phyloP scores from a whole-genome alignment of 2,797 vertebrate species.

The Euthynnus affinis region DNA sequence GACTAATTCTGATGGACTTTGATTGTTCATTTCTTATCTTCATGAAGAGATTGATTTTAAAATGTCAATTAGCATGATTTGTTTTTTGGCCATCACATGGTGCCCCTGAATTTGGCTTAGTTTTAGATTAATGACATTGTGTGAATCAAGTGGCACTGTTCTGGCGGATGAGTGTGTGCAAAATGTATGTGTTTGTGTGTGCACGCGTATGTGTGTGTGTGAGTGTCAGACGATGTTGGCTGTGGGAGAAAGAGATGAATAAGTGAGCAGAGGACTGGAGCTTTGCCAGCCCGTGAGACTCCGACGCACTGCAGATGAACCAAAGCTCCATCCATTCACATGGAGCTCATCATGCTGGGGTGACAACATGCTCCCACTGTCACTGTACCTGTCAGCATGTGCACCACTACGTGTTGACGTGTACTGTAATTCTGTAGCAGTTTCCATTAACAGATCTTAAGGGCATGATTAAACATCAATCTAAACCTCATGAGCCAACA shows the following conservation, averaged over 20 bases:
- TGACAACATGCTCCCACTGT: slow-evolving; percentile 44
- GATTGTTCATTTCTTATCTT: slow-evolving; percentile 50
- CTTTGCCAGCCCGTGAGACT: slow-evolving; percentile 76
- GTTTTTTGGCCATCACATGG: slow-evolving; percentile 38
- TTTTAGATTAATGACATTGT: slow-evolving; percentile 60
- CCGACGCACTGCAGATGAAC: slow-evolving; percentile 82
- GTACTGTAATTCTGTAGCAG: background rate
- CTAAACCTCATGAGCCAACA: slow-evolving; percentile 35
- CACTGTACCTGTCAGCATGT: slow-evolving; percentile 14
- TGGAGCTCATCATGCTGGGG: slow-evolving; percentile 45
- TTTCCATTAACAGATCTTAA: slow-evolving; percentile 39
- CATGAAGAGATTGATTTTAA: slow-evolving; percentile 32
- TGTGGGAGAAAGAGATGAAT: slow-evolving; percentile 78
- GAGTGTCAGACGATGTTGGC: slow-evolving; percentile 61
- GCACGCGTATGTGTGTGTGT: slow-evolving; percentile 23
- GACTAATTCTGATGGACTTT: slow-evolving; percentile 59
- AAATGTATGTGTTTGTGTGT: slow-evolving; percentile 31
- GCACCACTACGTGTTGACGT: background rate
- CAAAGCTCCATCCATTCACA: slow-evolving; percentile 75
- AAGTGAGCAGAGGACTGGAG: slow-evolving; percentile 75
- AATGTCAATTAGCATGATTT: slow-evolving; percentile 49
- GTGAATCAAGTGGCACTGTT: slow-evolving; percentile 60
- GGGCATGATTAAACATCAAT: slow-evolving; percentile 51
- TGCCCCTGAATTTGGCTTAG: slow-evolving; percentile 47
- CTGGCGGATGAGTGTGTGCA: slow-evolving; percentile 36